Evolutionary conservation across 2,113 vertebrate genomes (phyloP).

Genomic region (Hemichromis elongatus): DNA sequence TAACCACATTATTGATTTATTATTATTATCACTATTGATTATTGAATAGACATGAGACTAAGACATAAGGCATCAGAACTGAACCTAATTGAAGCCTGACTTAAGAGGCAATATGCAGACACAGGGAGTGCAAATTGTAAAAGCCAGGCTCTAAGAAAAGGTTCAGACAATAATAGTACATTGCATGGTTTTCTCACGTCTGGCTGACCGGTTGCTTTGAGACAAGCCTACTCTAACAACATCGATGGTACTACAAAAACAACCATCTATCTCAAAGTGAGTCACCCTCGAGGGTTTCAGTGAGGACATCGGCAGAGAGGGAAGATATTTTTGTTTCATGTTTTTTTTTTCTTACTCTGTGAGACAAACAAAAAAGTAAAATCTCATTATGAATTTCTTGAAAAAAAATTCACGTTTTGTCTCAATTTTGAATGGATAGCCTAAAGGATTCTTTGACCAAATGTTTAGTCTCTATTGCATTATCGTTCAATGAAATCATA

Average conservation of each 20-base stretch:
- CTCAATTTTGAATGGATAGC: neutral
- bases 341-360: neutral
- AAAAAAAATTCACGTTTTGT: neutral
- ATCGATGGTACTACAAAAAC: slow-evolving; percentile 18
- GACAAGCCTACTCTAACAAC: slow-evolving; percentile 51
- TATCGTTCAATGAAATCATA: neutral
- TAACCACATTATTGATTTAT: neutral
- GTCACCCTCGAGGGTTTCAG: neutral
- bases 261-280: slow-evolving; percentile 31
- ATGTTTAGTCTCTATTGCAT: neutral
- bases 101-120: neutral
- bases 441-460: neutral
- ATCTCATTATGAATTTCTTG: neutral
- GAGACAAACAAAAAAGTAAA: neutral
- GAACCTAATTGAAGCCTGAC: neutral
- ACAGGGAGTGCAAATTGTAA: neutral
- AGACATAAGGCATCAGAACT: neutral
- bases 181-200: slow-evolving; percentile 40
- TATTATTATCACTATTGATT: neutral
- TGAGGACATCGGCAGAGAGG: neutral
- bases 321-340: neutral
- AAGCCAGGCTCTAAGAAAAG: slow-evolving; percentile 1
- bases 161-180: slow-evolving; percentile 50
- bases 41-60: neutral
- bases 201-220: slow-evolving; percentile 23